Evolutionary conservation across 2,113 vertebrate species (phyloP).

Genomic region (Delphinapterus leucas): DNA sequence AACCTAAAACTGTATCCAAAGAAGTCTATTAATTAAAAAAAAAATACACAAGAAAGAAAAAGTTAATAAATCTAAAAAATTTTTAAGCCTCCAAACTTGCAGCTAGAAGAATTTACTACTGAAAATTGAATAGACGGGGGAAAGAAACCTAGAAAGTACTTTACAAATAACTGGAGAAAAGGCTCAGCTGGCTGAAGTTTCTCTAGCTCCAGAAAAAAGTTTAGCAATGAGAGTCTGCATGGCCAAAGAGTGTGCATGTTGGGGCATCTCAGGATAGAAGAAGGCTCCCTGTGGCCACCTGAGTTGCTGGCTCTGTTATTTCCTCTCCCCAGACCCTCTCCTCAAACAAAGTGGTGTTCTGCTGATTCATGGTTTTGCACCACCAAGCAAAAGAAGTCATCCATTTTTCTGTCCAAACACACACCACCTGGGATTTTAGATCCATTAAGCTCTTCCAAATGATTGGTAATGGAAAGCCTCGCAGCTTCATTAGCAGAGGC

Average conservation of each 20-base stretch:
- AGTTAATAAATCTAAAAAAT: neutral
- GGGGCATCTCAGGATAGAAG: neutral
- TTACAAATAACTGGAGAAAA: neutral
- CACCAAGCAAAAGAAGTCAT: neutral
- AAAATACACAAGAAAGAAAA: neutral
- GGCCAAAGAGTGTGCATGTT: neutral
- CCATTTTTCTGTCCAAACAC: slow-evolving; percentile 53
- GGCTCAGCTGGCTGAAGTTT: neutral
- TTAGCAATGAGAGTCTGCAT: neutral
- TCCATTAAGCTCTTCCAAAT: slow-evolving; percentile 60
- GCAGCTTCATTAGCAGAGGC: slow-evolving; percentile 34
- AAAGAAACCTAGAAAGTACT: neutral
- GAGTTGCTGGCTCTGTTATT: neutral
- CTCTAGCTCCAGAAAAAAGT: neutral
- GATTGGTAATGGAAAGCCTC: neutral
- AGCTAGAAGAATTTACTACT: neutral
- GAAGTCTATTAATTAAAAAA: neutral
- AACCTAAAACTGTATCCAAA: neutral
- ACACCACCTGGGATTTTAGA: slow-evolving; percentile 53
- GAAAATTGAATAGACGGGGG: neutral
- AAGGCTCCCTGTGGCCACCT: neutral
- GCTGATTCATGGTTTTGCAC: slow-evolving; percentile 22
- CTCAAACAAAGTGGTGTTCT: neutral
- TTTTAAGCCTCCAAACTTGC: neutral
- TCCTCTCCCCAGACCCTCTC: neutral